Conservation (phyloP, 2,797 vertebrate genomes). For the Florisuga fusca region DNA sequence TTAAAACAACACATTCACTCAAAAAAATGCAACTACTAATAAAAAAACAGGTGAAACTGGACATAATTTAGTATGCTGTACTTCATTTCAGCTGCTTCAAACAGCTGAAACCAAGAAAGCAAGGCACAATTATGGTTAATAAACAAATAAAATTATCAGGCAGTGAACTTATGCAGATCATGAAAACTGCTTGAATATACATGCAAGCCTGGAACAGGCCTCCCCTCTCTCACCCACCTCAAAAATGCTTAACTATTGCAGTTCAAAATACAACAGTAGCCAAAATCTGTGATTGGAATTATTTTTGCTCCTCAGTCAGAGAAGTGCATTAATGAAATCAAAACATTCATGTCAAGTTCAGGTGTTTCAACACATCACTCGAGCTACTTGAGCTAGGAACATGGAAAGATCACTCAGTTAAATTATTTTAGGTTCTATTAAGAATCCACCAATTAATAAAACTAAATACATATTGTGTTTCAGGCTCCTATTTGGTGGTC, state of each 20-base stretch:
- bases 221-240: background rate
- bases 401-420: background rate
- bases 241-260: background rate
- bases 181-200: background rate
- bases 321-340: background rate
- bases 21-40: background rate
- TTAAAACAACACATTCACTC: background rate
- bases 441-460: background rate
- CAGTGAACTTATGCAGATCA: background rate
- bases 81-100: background rate
- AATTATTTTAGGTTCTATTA: background rate
- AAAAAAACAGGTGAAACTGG: background rate
- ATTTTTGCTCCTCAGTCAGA: background rate
- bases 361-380: background rate
- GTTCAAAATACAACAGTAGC: background rate
- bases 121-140: background rate
- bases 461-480: background rate
- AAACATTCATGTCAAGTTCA: background rate
- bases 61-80: background rate
- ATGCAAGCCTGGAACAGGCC: background rate
- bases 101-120: background rate
- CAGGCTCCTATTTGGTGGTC: background rate
- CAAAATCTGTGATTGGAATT: background rate
- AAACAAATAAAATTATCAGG: background rate
- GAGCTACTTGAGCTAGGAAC: background rate